A percentile compares a stretch with the other conserved stretches of the same genome.
Conservation (phyloP, 2,797 vertebrate species). For the Gallirallus australis region DNA sequence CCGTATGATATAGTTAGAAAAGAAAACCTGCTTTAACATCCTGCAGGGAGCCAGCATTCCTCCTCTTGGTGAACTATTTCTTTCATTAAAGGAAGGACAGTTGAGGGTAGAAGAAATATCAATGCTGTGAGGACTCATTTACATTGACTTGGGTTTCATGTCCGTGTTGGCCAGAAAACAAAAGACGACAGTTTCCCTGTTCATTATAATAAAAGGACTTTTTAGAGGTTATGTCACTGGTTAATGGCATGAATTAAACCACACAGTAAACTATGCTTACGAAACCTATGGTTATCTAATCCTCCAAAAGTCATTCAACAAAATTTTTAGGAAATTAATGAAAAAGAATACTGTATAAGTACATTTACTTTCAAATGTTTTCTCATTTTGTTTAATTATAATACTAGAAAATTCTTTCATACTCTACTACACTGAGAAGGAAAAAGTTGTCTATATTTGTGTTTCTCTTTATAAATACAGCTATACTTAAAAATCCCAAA, state of each 20-base stretch:
- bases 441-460: neutral
- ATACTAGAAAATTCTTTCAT: neutral
- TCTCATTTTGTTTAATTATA: neutral
- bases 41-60: neutral
- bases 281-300: neutral
- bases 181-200: neutral
- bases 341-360: neutral
- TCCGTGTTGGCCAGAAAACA: neutral
- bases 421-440: neutral
- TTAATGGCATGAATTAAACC: neutral
- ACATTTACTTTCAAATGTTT: neutral
- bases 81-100: neutral
- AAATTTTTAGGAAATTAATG: neutral
- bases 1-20: neutral
- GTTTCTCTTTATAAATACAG: neutral
- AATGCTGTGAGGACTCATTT: neutral
- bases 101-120: neutral
- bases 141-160: neutral
- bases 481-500: neutral
- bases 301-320: neutral
- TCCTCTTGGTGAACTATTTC: neutral
- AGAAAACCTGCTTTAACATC: neutral
- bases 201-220: neutral
- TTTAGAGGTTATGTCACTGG: neutral
- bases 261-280: neutral